Evolutionary conservation across 2,797 vertebrate species (phyloP).

Genomic region (Pipistrellus pipistrellus): DNA sequence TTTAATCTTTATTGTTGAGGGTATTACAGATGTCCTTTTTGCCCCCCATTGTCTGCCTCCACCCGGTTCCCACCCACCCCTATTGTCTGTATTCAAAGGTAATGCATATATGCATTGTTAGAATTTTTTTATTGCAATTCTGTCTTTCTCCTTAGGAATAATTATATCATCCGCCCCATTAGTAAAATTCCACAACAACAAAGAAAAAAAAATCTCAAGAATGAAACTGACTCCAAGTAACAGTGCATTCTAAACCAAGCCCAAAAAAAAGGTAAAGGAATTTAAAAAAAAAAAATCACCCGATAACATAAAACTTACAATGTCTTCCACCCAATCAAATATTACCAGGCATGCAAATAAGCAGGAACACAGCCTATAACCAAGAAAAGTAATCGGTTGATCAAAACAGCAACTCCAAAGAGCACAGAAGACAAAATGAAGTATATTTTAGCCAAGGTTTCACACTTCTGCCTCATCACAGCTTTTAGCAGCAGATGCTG

Average conservation of each 20-base stretch:
- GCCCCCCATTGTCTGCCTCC: too few relatives aligned
- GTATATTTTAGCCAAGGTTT: neutral
- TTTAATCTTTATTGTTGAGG: too few relatives aligned
- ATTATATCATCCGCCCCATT: too few relatives aligned
- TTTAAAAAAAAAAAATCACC: neutral
- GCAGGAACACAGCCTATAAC: neutral
- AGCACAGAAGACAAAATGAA: neutral
- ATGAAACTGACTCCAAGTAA: neutral
- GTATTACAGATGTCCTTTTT: too few relatives aligned
- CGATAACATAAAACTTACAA: neutral
- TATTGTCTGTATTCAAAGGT: too few relatives aligned
- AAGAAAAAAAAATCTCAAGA: neutral
- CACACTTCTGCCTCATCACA: neutral
- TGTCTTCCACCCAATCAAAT: neutral
- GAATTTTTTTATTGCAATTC: too few relatives aligned
- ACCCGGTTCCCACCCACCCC: too few relatives aligned
- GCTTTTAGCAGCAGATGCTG: neutral
- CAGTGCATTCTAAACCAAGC: neutral
- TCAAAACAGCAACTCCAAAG: neutral
- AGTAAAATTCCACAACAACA: too few relatives aligned
- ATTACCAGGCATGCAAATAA: slow-evolving; percentile 7
- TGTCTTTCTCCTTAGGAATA: too few relatives aligned
- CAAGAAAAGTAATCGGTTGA: neutral
- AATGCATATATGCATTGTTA: too few relatives aligned
- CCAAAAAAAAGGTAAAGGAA: slow-evolving; percentile 22